These are phyloP conservation scores for Pecten maximus DNA, from an alignment of 2,888 invertebrate genomes.

Conservation along the genomic window DNA sequence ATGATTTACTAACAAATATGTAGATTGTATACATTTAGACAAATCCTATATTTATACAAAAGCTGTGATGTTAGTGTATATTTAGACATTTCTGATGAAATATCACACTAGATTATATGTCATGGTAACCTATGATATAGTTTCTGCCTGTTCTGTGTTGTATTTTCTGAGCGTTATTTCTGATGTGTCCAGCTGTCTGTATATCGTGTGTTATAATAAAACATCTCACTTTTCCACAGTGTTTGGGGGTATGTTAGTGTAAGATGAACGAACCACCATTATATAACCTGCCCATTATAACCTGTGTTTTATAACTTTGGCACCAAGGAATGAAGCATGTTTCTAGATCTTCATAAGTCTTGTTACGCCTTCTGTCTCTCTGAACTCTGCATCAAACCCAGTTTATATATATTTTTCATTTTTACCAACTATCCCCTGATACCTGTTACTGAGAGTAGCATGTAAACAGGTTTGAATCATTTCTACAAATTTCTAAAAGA, in stretches of 20 bases:
- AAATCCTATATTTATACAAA: background rate
- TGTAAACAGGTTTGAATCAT: too few relatives aligned
- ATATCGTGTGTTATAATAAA: background rate
- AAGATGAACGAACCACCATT: background rate
- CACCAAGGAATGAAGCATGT: background rate
- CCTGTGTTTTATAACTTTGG: background rate
- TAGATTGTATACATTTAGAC: background rate
- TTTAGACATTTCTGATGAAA: too few relatives aligned
- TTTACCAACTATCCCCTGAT: too few relatives aligned
- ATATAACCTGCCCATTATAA: background rate
- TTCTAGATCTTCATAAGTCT: background rate
- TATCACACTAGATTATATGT: too few relatives aligned
- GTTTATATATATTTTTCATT: too few relatives aligned
- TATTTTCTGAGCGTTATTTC: background rate
- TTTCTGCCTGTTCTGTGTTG: background rate
- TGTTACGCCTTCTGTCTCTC: too few relatives aligned
- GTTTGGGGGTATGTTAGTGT: slow-evolving; percentile 26
- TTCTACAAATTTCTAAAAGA: too few relatives aligned
- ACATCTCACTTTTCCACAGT: background rate
- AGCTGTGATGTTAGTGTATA: too few relatives aligned
- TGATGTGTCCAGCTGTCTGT: background rate
- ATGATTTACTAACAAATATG: background rate
- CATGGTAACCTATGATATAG: background rate
- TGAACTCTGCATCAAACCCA: too few relatives aligned
- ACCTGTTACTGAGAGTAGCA: too few relatives aligned